Evolutionary conservation across 2,888 invertebrate genomes (phyloP).

Genomic region (Chrysolina haemoptera): DNA sequence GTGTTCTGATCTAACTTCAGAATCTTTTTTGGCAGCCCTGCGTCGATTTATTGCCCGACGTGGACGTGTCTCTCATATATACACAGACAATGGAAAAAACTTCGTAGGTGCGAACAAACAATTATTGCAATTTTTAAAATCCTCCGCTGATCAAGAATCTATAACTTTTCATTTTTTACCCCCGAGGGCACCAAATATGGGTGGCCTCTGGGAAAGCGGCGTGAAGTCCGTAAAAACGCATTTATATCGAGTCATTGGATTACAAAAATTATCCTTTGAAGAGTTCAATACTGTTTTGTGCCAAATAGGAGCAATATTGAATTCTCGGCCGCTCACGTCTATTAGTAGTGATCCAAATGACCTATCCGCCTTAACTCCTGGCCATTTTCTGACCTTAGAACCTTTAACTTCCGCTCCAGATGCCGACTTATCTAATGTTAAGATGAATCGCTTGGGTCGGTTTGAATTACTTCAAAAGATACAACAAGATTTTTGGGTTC

Average conservation of each 20-base stretch:
- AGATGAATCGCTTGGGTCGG: neutral
- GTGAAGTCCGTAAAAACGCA: neutral
- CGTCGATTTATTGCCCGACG: slow-evolving; percentile 16
- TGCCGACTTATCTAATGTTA: neutral
- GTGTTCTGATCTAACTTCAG: slow-evolving; percentile 13
- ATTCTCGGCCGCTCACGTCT: neutral
- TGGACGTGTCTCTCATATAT: neutral
- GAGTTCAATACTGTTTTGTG: neutral
- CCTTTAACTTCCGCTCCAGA: neutral
- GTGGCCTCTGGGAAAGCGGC: neutral
- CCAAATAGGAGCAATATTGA: neutral
- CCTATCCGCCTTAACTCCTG: neutral
- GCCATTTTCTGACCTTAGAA: slow-evolving; percentile 1
- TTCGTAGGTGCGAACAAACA: too few species aligned
- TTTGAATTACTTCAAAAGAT: neutral
- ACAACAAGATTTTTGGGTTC: neutral
- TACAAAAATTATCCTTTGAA: neutral
- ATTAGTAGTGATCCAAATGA: neutral
- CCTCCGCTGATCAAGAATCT: neutral
- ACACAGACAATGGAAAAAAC: too few species aligned
- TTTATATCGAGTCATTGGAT: slow-evolving; percentile 1
- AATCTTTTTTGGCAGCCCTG: slow-evolving; percentile 17
- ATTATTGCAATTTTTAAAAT: too few species aligned
- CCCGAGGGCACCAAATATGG: neutral
- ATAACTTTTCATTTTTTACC: neutral